Evolutionary conservation across 2,888 invertebrate species (phyloP), one percentile per base, ranked within the genome.

Genomic region (Phania funesta): DNA sequence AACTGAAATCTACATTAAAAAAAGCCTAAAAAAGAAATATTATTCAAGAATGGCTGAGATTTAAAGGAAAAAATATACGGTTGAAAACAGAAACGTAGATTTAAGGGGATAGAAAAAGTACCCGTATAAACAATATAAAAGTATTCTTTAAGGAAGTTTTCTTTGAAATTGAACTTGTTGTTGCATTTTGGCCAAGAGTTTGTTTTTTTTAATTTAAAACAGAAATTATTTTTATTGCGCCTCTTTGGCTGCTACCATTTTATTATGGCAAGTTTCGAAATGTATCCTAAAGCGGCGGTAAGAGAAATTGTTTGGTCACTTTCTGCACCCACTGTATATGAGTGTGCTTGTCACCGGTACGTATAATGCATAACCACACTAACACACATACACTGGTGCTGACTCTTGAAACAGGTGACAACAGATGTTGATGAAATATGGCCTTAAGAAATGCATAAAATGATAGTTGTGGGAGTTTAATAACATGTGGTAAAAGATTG

Each of bases 341-440:
- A 13, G 13, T 32, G 29, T 44, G 22, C 16, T 6, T 52, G 46
- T 22, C 46, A 71, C 71, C 46, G 54, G 26, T 60, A 67, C 71
- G 67, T 76, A 46, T 62, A 58, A 65, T 56, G 50, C 80, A 62
- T 46, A 38, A 26, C 13, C 13, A 7, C 35, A 64, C 29, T 6
- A 29, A 29, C 29, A 29, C 29, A n/a, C n/a, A n/a, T n/a, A n/a
- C 54, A 64, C 22, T 60, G 68, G 52, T 74, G 74, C 78, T 70
- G 78, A 78, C 68, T 65, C 82, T 70, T 65, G 56, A 77, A 78
- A 70, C 82, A 82, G 82, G 82, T 82, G 82, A 82, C 78, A 78
- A 82, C 82, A 82, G 82, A 68, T 82, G 82, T 70, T 78, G 64
- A 82, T 82, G 70, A 82, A 82, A 82, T 82, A 82, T 82, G 78